A percentile compares a stretch with the other conserved stretches of the same genome.
phyloP scores from a whole-genome alignment of 2,888 invertebrate genomes.

The Marronus borbonicus region DNA sequence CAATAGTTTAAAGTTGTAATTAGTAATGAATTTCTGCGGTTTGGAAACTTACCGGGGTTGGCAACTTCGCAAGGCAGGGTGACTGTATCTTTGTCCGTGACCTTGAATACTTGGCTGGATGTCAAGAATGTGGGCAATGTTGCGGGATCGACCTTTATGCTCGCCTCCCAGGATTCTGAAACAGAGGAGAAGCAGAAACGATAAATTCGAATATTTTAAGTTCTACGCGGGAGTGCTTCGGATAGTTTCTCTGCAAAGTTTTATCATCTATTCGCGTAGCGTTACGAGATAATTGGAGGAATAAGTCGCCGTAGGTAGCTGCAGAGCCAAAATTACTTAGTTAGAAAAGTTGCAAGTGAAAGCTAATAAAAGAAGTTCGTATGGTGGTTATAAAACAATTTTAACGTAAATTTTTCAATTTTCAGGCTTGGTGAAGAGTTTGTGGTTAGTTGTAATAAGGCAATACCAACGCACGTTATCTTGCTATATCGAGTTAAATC shows the following conservation, averaged over 20 bases:
- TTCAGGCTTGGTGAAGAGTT: too few species aligned
- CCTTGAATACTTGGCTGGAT: constrained; percentile 72
- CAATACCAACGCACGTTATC: too few species aligned
- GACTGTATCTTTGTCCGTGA: constrained; percentile 73
- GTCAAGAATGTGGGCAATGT: constrained; percentile 68
- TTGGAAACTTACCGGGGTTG: constrained; percentile 72
- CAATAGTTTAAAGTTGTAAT: not conserved
- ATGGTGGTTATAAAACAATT: too few species aligned
- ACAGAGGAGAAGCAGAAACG: constrained; percentile 13
- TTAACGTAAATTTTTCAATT: too few species aligned
- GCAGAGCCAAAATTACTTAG: too few species aligned
- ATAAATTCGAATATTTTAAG: constrained; percentile 54
- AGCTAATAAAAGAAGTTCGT: too few species aligned
- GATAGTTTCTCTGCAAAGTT: constrained; percentile 5
- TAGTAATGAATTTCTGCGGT: constrained; percentile 6
- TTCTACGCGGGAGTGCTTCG: not conserved
- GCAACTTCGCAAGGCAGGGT: constrained; percentile 75
- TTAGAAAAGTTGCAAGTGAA: too few species aligned
- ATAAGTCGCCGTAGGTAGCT: too few species aligned
- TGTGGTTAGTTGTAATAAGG: too few species aligned
- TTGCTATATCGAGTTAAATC: too few species aligned
- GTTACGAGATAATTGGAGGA: not conserved
- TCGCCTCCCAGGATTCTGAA: constrained; percentile 49
- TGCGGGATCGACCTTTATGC: constrained; percentile 50
- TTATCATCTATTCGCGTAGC: not conserved